A percentile compares a stretch with the other conserved stretches of the same genome.
phyloP scores from a whole-genome alignment of 1,140 invertebrate genomes.

The Drosophila varians region DNA sequence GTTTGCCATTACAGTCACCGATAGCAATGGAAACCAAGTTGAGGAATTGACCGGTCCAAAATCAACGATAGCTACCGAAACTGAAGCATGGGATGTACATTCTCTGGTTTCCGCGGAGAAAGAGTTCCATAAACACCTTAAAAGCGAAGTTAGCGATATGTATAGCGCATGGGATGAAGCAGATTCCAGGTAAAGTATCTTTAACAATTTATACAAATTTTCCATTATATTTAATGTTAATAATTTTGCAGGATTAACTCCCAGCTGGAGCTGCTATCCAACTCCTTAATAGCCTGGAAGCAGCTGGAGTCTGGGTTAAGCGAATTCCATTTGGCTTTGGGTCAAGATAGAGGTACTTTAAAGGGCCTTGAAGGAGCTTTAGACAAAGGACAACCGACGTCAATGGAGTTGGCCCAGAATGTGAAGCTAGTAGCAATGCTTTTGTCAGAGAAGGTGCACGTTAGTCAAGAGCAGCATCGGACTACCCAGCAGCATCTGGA shows the following conservation, averaged over 20 bases:
- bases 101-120: slow-evolving; percentile 78
- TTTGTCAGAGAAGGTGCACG: slow-evolving; percentile 87
- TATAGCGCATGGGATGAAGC: slow-evolving; percentile 91
- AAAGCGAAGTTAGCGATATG: slow-evolving; percentile 89
- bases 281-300: slow-evolving; percentile 86
- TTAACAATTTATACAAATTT: too few relatives aligned
- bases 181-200: slow-evolving; percentile 88
- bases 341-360: slow-evolving; percentile 87
- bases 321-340: slow-evolving; percentile 87
- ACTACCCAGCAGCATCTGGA: slow-evolving; percentile 76
- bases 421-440: slow-evolving; percentile 88
- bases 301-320: slow-evolving; percentile 87
- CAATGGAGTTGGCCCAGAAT: slow-evolving; percentile 86
- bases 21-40: slow-evolving; percentile 74
- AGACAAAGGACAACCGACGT: slow-evolving; percentile 86
- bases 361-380: slow-evolving; percentile 86
- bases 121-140: slow-evolving; percentile 85
- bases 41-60: slow-evolving; percentile 44
- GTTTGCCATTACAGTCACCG: slow-evolving; percentile 65
- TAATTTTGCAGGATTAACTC: slow-evolving; percentile 62
- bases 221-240: not conserved
- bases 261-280: slow-evolving; percentile 75
- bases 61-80: slow-evolving; percentile 65
- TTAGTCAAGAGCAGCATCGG: slow-evolving; percentile 83
- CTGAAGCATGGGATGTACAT: slow-evolving; percentile 79